Base-by-base conservation (phyloP, 1,140 invertebrate genomes). In the Orchestia grillus region DNA sequence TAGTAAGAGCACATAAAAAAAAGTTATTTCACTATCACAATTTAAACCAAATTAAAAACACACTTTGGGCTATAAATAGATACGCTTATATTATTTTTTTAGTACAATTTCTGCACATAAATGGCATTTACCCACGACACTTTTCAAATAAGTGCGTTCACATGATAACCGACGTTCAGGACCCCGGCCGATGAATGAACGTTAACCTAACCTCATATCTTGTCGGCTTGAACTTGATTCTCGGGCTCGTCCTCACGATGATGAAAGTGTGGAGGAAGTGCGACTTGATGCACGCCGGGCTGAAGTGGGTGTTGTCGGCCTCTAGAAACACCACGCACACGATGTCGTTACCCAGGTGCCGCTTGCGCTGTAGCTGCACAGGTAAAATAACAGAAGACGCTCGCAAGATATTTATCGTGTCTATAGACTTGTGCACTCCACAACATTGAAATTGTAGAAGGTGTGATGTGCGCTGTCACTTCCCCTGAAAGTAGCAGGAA, bases 261-360 rank as follows among this genome's bases (percentile, higher is more conserved):
- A 99, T 99, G 97, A 99, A 99, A 40, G 99, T 99, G 97, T 99
- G 99, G 96, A 99, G 98, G 97, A 99, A 99, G 97, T 99, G 99
- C 96, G 98, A 99, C 97, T 99, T 99, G 97, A 99, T 99, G 97
- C 99, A 99, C 96, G 98, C 98, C 40, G 99, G 99, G 96, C 98
- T 99, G 97, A 99, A 99, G 15, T 98, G 98, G 0, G 99, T 99
- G 97, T 99, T 99, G 97, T 99, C 99, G 6, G 99, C 98, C 97
- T 99, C 99, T 87, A 99, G 97, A 97, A 99, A 99, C 97, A 97
- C 98, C 45, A 97, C 97, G 96, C 97, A 98, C 44, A 97, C 97
- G 94, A 97, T 97, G 96, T 97, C 97, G 96, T 97, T 97, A 23
- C 97, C 97, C 97, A 97, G 97, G 96, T 97, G 97, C 36, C 97